Evolutionary conservation across 2,797 vertebrate genomes (phyloP), one percentile per base, ranked within the genome.

Genomic region (Adrianichthys oophorus): DNA sequence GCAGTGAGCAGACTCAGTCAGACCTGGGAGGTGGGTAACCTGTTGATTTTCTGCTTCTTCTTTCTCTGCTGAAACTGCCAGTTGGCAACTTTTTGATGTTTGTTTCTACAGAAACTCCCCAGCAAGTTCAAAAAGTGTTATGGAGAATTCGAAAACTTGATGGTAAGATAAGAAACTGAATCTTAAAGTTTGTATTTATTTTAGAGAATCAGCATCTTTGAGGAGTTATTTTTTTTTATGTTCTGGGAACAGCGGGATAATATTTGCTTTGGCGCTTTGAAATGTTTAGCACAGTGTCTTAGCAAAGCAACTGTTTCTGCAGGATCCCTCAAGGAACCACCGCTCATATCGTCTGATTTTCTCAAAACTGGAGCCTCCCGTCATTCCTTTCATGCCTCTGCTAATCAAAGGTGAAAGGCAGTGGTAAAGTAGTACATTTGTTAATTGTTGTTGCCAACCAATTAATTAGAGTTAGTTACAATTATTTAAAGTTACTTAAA

Each of bases 71-170:
- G 18, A 26, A 32, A 16, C 16, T 16, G 15, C 5, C 47, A 41
- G 12, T 48, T 60, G 67, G 59, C 47, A 0, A 44, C 23, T 0
- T 21, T 0, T 0, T 71, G 5, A 51, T 7, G 4, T 56, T 41
- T 77, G 23, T 72, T 41, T 85, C 76, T 23, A 83, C 92, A 99
- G 98, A 99, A 98, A 95, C 95, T 99, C 85, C 96, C 98, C 65
- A 95, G 94, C 90, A 99, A 99, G 87, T 99, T 99, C 85, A 98
- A 95, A 90, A 99, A 95, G 92, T 96, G 95, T 91, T 98, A 96
- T 32, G 91, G 90, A 6, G 98, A 99, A 87, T 99, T 98, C 93
- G 98, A 99, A 91, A 98, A 94, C 90, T 86, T 98, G 85, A 98
- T 99, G 98, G 98, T 98, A 79, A 94, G 93, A 88, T 18, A 53